Conservation (phyloP, 2,797 vertebrate genomes). For the Gorsachius magnificus region DNA sequence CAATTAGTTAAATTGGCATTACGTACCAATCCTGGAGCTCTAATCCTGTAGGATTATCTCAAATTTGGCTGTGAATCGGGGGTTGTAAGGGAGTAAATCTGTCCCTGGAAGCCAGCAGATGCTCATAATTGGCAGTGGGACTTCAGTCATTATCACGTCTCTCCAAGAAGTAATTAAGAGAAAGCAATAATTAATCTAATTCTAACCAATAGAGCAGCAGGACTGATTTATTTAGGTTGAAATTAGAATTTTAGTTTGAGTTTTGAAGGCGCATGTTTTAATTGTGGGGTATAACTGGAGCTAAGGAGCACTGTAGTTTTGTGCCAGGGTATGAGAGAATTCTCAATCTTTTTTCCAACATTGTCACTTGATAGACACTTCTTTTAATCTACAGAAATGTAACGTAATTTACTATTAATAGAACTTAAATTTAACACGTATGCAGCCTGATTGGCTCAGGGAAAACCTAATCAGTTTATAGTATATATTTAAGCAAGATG, state of each 20-base stretch:
- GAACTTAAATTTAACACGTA: background rate
- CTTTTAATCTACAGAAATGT: slow-evolving; percentile 40
- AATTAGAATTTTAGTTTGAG: background rate
- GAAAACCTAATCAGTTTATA: background rate
- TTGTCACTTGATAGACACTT: background rate
- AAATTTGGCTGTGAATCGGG: background rate
- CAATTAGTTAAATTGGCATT: background rate
- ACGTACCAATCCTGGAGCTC: background rate
- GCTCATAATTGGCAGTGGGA: background rate
- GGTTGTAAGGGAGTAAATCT: background rate
- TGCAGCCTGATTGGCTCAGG: background rate
- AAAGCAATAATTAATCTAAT: background rate
- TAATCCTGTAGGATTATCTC: background rate
- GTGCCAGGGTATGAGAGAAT: background rate
- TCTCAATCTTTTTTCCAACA: background rate
- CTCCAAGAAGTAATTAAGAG: background rate
- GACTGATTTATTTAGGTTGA: background rate
- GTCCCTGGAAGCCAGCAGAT: background rate
- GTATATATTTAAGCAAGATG: background rate
- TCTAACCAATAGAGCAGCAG: background rate
- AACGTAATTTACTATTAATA: slow-evolving; percentile 25
- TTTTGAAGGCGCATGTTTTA: background rate
- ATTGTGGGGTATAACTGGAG: background rate
- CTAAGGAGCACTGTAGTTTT: background rate
- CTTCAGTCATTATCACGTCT: background rate